A percentile compares a stretch with the other conserved stretches of the same genome.
These are phyloP conservation scores for Clupea harengus DNA, from an alignment of 2,113 vertebrate species.

Conservation along the genomic window DNA sequence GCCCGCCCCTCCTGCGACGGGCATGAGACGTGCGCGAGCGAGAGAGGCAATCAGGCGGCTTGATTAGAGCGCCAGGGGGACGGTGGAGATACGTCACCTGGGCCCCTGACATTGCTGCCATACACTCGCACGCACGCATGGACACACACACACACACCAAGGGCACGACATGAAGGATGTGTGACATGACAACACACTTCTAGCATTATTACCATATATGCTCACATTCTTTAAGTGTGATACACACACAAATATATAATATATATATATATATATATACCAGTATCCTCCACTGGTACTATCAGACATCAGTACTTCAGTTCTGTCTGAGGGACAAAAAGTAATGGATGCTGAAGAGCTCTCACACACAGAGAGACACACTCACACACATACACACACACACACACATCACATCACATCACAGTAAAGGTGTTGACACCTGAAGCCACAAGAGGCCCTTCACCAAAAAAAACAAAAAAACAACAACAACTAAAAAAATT, in stretches of 20 bases:
- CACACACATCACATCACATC: too few relatives aligned
- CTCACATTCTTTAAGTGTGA: too few relatives aligned
- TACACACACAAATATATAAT: background rate
- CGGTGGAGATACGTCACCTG: conserved; percentile 85
- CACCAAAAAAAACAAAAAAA: background rate
- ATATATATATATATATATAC: background rate
- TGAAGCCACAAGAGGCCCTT: background rate
- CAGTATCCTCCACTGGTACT: background rate
- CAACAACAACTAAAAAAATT: background rate
- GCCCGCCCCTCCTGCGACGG: conserved; percentile 29
- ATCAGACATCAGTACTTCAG: background rate
- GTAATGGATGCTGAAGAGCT: background rate
- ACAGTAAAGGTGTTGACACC: too few relatives aligned
- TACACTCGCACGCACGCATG: background rate
- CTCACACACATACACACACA: background rate
- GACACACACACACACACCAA: background rate
- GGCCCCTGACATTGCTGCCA: conserved; percentile 78
- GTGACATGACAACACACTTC: too few relatives aligned
- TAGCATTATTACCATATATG: too few relatives aligned
- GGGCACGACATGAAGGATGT: too few relatives aligned
- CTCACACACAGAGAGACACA: background rate
- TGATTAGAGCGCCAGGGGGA: conserved; percentile 91
- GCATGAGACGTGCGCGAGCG: conserved; percentile 84
- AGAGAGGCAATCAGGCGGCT: conserved; percentile 93
- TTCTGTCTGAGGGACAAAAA: background rate